phyloP scores from a whole-genome alignment of 2,888 invertebrate species.

The Brachyopa scutellaris region DNA sequence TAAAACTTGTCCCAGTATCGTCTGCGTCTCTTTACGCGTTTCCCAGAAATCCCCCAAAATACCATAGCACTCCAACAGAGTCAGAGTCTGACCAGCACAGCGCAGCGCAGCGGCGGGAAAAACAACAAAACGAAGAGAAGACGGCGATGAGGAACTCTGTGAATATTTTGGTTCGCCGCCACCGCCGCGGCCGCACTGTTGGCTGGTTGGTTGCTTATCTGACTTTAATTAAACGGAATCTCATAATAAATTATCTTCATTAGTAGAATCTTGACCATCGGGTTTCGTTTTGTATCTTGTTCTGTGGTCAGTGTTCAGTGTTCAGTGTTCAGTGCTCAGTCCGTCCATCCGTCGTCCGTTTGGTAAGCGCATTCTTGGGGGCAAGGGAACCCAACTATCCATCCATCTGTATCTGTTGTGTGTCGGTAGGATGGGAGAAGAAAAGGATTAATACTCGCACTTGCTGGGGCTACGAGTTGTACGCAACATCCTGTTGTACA shows the following conservation, averaged over 20 bases:
- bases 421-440: conserved; percentile 10
- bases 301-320: conserved; percentile 32
- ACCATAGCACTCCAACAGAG: conserved; percentile 60
- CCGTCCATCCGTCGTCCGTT: conserved; percentile 24
- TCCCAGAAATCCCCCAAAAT: conserved; percentile 69
- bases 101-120: too few species aligned
- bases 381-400: conserved; percentile 29
- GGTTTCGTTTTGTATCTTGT: conserved; percentile 67
- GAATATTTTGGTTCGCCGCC: conserved; percentile 67
- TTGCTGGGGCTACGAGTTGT: conserved; percentile 43
- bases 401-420: conserved; percentile 39
- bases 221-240: conserved; percentile 82
- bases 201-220: conserved; percentile 77
- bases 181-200: too few species aligned
- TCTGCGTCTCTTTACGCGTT: conserved; percentile 31
- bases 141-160: conserved; percentile 13
- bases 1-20: conserved; percentile 43
- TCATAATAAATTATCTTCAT: conserved; percentile 82
- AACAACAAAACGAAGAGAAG: background rate
- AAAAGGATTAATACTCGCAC: conserved; percentile 66
- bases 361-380: conserved; percentile 44
- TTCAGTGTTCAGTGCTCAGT: conserved; percentile 13
- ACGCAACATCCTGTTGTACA: conserved; percentile 67
- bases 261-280: conserved; percentile 77
- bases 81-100: background rate